Base-by-base conservation (phyloP, 2,113 vertebrate species). In the Pelodiscus sinensis region DNA sequence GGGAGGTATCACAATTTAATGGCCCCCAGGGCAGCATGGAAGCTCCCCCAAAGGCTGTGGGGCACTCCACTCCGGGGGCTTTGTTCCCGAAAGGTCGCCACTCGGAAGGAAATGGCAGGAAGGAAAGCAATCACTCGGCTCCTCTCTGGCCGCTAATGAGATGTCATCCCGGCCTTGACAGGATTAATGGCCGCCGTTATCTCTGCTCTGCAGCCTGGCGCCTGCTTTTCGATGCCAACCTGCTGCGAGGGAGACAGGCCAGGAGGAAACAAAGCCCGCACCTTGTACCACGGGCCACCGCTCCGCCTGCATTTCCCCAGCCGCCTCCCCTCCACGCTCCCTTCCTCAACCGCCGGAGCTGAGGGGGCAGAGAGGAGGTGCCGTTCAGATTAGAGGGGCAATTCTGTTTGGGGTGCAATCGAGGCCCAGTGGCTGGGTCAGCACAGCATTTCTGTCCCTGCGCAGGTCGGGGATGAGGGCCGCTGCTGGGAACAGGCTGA, bases 241-340 rank as follows among this genome's bases (percentile, higher is more conserved):
- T 75, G 38, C 9, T 2, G 71, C 24, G 9, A 44, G 38, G 50
- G 73, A 44, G 35, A 24, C 2, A 22, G 18, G 9, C 68, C 10
- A 19, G 13, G 15, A 50, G 38, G 38, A 50, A 50, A 50, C 73
- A 77, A 77, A 25, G 38, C 22, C 73, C 6, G 8, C 6, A 3
- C 2, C 19, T 24, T 25, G 0, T 2, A 0, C 1, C 6, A 1
- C 12, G 44, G 77, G 51, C 6, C 5, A 18, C 79, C 18, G 27
- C 38, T 44, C 38, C 38, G 80, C 31, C 14, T 25, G 1, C 58
- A 25, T 0, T 5, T 50, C 6, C 68, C 11, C 56, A 29, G 38
- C 38, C 38, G 38, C 57, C 6, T 0, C 50, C 52, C 84, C 5
- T 1, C 2, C 9, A 6, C 0, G 0, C 13, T 77, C 9, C 5